Evolutionary conservation across 2,888 invertebrate species (phyloP).

Genomic region (Pilophorus perplexus): DNA sequence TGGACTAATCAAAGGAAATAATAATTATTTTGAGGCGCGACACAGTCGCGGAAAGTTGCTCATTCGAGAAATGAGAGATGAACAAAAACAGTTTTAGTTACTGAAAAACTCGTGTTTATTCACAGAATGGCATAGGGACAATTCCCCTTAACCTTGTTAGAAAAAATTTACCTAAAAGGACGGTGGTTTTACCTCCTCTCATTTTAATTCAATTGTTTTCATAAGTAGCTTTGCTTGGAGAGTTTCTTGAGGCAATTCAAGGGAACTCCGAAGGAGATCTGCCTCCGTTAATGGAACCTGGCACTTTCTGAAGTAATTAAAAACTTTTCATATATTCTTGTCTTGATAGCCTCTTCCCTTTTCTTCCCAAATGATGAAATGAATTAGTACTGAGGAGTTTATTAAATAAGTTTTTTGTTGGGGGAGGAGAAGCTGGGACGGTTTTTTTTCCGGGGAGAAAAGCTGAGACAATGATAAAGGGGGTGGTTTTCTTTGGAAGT

Average conservation of each 20-base stretch:
- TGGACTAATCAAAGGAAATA: no score
- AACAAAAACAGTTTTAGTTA: no score
- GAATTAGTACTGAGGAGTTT: slow-evolving; percentile 39
- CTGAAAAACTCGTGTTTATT: no score
- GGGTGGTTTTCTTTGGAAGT: slow-evolving; percentile 28
- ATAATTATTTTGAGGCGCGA: no score
- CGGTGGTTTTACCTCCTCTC: slow-evolving; percentile 25
- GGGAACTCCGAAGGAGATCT: slow-evolving; percentile 30
- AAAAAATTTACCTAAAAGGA: neutral
- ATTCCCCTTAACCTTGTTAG: neutral
- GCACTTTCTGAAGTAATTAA: slow-evolving; percentile 36
- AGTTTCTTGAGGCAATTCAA: slow-evolving; percentile 30
- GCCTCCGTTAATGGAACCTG: slow-evolving; percentile 33
- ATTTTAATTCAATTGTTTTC: slow-evolving; percentile 33
- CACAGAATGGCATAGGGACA: no score
- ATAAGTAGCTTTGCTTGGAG: slow-evolving; percentile 27
- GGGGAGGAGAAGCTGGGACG: neutral
- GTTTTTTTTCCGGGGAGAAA: slow-evolving; percentile 2
- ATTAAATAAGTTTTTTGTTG: slow-evolving; percentile 39
- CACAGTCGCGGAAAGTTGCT: no score
- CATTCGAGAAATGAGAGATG: no score
- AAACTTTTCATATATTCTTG: slow-evolving; percentile 40
- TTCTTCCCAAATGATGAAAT: slow-evolving; percentile 32
- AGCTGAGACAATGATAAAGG: slow-evolving; percentile 34
- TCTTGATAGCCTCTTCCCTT: slow-evolving; percentile 27